These are phyloP conservation scores for Cordilura impudica DNA, from an alignment of 2,888 invertebrate genomes.

Conservation along the genomic window DNA sequence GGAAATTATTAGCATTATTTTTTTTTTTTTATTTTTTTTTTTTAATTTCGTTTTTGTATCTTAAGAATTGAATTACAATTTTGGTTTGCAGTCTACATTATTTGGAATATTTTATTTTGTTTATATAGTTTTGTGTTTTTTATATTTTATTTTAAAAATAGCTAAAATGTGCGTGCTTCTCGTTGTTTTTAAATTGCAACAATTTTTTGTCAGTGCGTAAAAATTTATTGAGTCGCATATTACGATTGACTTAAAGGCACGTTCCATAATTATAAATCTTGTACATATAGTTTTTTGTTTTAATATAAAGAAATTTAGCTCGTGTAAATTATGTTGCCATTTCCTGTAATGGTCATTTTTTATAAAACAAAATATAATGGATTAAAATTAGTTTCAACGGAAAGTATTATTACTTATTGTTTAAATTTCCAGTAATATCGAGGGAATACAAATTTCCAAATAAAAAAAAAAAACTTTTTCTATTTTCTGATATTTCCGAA, in stretches of 20 bases:
- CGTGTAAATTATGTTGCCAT: constrained; percentile 7
- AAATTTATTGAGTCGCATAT: constrained; percentile 61
- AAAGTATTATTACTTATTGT: too few relatives aligned
- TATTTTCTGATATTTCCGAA: too few relatives aligned
- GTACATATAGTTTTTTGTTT: not conserved
- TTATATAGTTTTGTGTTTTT: constrained; percentile 4
- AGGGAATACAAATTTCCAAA: too few relatives aligned
- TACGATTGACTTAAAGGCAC: constrained; percentile 45
- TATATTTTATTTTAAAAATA: constrained; percentile 54
- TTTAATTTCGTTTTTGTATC: not conserved
- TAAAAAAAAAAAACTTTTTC: too few relatives aligned
- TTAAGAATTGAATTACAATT: constrained; percentile 23
- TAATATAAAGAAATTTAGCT: not conserved
- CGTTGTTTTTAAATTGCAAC: constrained; percentile 32
- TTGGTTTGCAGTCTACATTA: not conserved
- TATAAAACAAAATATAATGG: too few relatives aligned
- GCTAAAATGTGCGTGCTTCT: constrained; percentile 57
- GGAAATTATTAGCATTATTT: not conserved
- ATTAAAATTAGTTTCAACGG: too few relatives aligned
- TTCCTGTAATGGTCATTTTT: too few relatives aligned
- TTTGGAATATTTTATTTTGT: not conserved
- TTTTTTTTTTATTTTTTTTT: not conserved
- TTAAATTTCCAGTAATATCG: too few relatives aligned
- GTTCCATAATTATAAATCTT: constrained; percentile 44
- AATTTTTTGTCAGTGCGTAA: constrained; percentile 58